phyloP scores from a whole-genome alignment of 2,888 invertebrate genomes.

The Nasonia oneida region DNA sequence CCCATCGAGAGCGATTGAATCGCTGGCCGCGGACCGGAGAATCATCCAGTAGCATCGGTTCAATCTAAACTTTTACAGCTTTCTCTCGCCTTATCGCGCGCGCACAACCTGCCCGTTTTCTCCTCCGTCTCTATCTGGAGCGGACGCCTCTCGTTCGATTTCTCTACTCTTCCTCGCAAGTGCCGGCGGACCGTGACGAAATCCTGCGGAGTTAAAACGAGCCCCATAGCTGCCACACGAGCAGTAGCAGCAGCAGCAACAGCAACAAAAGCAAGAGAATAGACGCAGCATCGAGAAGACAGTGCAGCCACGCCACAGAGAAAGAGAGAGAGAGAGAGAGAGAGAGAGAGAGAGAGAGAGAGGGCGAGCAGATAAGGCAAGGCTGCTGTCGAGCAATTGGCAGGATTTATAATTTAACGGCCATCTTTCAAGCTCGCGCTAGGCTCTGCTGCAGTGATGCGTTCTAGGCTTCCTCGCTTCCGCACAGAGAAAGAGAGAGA shows the following conservation, averaged over 20 bases:
- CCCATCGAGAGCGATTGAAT: not conserved
- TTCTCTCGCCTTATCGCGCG: not conserved
- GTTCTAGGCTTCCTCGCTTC: slow-evolving; percentile 4
- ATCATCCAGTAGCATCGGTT: slow-evolving; percentile 3
- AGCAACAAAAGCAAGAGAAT: not conserved
- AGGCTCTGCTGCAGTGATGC: not conserved
- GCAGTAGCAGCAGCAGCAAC: not conserved
- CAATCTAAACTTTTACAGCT: not conserved
- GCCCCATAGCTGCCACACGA: not conserved
- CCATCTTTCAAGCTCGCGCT: slow-evolving; percentile 69
- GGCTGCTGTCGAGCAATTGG: slow-evolving; percentile 68
- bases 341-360: not conserved
- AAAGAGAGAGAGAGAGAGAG: not conserved
- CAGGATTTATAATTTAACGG: slow-evolving; percentile 75
- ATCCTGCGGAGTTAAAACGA: slow-evolving; percentile 26
- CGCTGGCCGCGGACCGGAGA: not conserved
- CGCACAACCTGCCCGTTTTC: not conserved
- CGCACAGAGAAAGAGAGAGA: slow-evolving; percentile 38
- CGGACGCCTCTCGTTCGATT: not conserved
- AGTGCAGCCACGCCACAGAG: not conserved
- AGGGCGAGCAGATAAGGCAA: slow-evolving; percentile 21
- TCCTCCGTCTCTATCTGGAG: not conserved
- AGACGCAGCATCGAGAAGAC: not conserved
- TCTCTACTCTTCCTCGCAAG: not conserved
- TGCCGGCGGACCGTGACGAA: slow-evolving; percentile 29